phyloP scores from a whole-genome alignment of 2,888 invertebrate species.

The Beris chalybata region DNA sequence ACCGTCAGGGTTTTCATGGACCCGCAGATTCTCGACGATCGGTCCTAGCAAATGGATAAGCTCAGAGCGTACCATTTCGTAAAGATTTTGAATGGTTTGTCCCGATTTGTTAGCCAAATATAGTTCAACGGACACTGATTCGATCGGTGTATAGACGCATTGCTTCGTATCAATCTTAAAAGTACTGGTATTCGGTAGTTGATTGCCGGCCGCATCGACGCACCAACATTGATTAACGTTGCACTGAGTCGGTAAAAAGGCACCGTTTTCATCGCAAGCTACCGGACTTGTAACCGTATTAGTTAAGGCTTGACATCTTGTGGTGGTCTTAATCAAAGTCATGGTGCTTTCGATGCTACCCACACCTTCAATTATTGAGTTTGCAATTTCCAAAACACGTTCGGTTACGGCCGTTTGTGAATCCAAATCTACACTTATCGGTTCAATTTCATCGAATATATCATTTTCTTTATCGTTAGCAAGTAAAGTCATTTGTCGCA shows the following conservation, averaged over 20 bases:
- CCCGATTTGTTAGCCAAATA: constrained; percentile 67
- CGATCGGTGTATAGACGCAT: constrained; percentile 69
- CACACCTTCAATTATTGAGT: constrained; percentile 46
- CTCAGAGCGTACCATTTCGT: constrained; percentile 57
- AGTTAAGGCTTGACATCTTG: constrained; percentile 58
- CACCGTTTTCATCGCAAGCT: constrained; percentile 69
- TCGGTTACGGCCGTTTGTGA: constrained; percentile 56
- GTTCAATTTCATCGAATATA: constrained; percentile 38
- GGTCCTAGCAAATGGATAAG: constrained; percentile 54
- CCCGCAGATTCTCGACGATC: constrained; percentile 60
- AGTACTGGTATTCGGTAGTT: constrained; percentile 63
- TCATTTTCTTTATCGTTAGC: constrained; percentile 55
- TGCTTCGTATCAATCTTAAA: constrained; percentile 62
- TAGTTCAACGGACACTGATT: constrained; percentile 73
- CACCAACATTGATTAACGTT: constrained; percentile 75
- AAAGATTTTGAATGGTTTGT: constrained; percentile 57
- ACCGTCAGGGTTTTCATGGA: constrained; percentile 60
- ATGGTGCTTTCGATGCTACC: constrained; percentile 52
- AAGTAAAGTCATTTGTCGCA: constrained; percentile 66
- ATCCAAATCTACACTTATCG: constrained; percentile 17
- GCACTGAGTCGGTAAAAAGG: constrained; percentile 77
- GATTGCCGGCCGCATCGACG: constrained; percentile 81
- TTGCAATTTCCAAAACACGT: constrained; percentile 48
- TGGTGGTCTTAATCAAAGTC: constrained; percentile 48
- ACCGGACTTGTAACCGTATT: constrained; percentile 56